Evolutionary conservation across 92 coral and sea anemone genomes (phyloP).

Genomic region (Zoanthus gigantus): DNA sequence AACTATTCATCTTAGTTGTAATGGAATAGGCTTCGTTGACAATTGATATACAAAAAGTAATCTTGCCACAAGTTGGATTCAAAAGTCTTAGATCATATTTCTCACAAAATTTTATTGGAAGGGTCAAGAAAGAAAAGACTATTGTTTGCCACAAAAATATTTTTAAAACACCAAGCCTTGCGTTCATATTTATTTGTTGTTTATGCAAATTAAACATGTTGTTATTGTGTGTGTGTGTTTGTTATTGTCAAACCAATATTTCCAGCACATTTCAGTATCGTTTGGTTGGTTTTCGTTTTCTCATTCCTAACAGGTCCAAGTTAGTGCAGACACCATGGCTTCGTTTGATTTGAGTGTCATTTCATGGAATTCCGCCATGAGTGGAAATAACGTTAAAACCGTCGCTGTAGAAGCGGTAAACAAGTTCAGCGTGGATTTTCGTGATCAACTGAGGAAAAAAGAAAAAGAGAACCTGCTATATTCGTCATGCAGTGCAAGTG

Average conservation of each 20-base stretch:
- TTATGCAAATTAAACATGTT: constrained; percentile 23
- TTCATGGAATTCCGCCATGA: constrained; percentile 32
- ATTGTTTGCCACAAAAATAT: background rate
- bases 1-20: background rate
- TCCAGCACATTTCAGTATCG: constrained; percentile 40
- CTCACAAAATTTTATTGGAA: background rate
- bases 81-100: background rate
- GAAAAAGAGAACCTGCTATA: constrained; percentile 24
- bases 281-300: background rate
- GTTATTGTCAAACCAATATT: constrained; percentile 17
- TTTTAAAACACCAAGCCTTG: too few species aligned
- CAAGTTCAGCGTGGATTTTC: constrained; percentile 6
- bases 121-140: background rate
- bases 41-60: background rate
- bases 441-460: constrained; percentile 5
- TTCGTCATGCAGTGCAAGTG: constrained; percentile 21
- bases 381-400: background rate
- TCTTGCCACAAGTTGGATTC: background rate
- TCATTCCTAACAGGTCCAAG: background rate
- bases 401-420: constrained; percentile 19
- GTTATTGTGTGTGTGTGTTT: background rate
- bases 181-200: background rate
- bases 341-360: constrained; percentile 36
- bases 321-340: constrained; percentile 1
- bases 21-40: background rate